Percentiles rank a stretch among this genome's conserved stretches.
Evolutionary conservation across 2,888 invertebrate genomes (phyloP).

Genomic region (Acanthosepion pharaonis): DNA sequence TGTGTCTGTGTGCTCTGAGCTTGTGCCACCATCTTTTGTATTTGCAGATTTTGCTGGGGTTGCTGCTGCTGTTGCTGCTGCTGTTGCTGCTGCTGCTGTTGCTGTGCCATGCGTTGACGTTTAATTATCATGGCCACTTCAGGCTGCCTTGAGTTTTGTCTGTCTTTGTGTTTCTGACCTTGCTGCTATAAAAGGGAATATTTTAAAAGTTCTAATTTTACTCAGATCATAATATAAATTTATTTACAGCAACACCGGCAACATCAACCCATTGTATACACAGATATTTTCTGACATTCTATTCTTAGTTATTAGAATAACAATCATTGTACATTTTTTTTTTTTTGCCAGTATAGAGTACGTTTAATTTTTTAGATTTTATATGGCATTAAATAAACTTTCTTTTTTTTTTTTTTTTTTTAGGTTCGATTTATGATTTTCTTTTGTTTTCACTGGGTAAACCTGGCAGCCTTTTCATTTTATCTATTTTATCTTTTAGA

Average conservation of each 20-base stretch:
- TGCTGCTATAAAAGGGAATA: background rate
- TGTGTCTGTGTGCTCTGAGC: slow-evolving; percentile 43
- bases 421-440: too few relatives aligned
- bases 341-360: too few relatives aligned
- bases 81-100: slow-evolving; percentile 56
- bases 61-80: slow-evolving; percentile 66
- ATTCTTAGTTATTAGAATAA: too few relatives aligned
- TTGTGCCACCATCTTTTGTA: slow-evolving; percentile 44
- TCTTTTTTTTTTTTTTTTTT: too few relatives aligned
- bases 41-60: slow-evolving; percentile 53
- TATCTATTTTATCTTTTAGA: too few relatives aligned
- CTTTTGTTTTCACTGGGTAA: too few relatives aligned
- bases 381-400: too few relatives aligned
- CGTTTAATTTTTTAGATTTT: too few relatives aligned
- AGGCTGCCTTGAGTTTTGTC: background rate
- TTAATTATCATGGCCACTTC: slow-evolving; percentile 15
- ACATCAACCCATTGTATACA: too few relatives aligned
- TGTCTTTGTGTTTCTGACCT: slow-evolving; percentile 23
- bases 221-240: background rate
- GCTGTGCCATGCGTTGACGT: slow-evolving; percentile 48
- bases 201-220: background rate
- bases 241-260: background rate
- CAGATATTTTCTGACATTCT: too few relatives aligned
- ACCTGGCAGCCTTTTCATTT: too few relatives aligned
- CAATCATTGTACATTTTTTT: too few relatives aligned